Percentiles rank a stretch among this genome's conserved stretches.
These are phyloP conservation scores for Sebastes miniatus DNA, from an alignment of 2,797 vertebrate species.

Conservation along the genomic window DNA sequence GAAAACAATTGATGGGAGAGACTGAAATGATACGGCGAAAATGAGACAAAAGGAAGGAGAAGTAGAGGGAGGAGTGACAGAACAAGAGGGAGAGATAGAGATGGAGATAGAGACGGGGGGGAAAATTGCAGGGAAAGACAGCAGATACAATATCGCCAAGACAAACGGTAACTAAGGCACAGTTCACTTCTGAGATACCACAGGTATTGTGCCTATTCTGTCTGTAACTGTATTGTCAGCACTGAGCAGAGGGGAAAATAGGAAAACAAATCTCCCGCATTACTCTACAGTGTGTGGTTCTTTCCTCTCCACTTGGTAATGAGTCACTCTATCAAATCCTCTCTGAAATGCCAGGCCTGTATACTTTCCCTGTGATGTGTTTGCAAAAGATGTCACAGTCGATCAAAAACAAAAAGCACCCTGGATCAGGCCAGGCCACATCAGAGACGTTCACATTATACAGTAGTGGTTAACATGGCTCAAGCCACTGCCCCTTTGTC, in stretches of 20 bases:
- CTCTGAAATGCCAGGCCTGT: constrained; percentile 44
- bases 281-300: constrained; percentile 17
- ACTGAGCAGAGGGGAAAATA: constrained; percentile 35
- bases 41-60: constrained; percentile 58
- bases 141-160: constrained; percentile 52
- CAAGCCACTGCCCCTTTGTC: not conserved
- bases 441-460: not conserved
- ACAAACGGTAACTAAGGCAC: constrained; percentile 61
- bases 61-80: constrained; percentile 50
- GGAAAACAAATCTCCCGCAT: constrained; percentile 50
- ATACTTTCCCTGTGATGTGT: constrained; percentile 7
- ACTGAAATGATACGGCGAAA: constrained; percentile 47
- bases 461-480: not conserved
- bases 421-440: not conserved
- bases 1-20: constrained; percentile 43
- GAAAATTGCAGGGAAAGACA: constrained; percentile 33
- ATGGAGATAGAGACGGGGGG: constrained; percentile 30
- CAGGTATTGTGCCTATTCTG: constrained; percentile 67
- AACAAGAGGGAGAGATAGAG: constrained; percentile 49
- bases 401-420: not conserved
- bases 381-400: not conserved
- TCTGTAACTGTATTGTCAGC: constrained; percentile 64
- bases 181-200: constrained; percentile 49
- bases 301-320: constrained; percentile 57
- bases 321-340: constrained; percentile 61